Evolutionary conservation across 2,113 vertebrate species (phyloP).

Genomic region (Beaufortia kweichowensis): DNA sequence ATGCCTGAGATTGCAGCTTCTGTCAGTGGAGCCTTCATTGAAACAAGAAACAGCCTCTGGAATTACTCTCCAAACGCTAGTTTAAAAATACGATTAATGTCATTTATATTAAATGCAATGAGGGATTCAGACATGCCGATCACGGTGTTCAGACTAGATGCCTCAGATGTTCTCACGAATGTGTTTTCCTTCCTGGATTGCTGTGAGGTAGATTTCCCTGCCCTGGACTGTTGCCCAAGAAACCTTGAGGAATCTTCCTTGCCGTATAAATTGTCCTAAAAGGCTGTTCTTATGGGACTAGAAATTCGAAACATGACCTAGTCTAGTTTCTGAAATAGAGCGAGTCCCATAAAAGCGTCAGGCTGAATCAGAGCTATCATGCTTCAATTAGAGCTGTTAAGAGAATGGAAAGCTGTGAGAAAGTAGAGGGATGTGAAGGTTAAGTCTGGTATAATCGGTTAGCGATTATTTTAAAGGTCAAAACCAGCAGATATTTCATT

Average conservation of each 20-base stretch:
- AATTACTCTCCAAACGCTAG: not conserved
- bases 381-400: constrained; percentile 39
- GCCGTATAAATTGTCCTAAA: constrained; percentile 48
- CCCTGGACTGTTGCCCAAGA: constrained; percentile 46
- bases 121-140: constrained; percentile 3
- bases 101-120: not conserved
- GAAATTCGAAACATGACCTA: constrained; percentile 56
- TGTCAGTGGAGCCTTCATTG: not conserved
- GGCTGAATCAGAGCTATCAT: not conserved
- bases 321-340: constrained; percentile 57
- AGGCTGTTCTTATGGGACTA: constrained; percentile 46
- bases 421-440: not conserved
- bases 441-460: no score
- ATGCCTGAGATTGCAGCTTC: not conserved
- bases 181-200: constrained; percentile 33
- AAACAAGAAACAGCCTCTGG: not conserved
- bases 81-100: not conserved
- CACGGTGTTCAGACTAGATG: not conserved
- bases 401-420: not conserved
- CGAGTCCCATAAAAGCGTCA: constrained; percentile 36
- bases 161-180: not conserved
- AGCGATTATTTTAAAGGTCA: no score
- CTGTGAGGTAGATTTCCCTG: constrained; percentile 27
- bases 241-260: constrained; percentile 29
- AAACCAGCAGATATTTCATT: no score